Conservation (phyloP, 2,888 invertebrate species). For the Phlogophora meticulosa region DNA sequence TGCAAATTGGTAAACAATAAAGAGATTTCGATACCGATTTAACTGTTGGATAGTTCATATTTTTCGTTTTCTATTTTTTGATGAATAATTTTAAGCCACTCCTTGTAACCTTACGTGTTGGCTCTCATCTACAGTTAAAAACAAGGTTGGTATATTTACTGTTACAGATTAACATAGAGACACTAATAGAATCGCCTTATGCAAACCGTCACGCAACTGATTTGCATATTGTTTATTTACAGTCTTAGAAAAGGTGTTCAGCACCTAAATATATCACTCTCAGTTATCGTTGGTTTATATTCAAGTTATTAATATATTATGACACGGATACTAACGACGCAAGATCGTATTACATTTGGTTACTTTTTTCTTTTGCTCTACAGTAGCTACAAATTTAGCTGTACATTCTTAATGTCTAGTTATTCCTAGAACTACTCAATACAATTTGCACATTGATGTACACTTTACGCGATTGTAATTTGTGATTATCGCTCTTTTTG, state of each 20-base stretch:
- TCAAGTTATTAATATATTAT: conserved; percentile 23
- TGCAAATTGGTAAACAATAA: conserved; percentile 43
- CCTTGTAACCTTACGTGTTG: conserved; percentile 6
- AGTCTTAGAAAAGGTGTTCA: conserved; percentile 26
- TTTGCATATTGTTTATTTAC: conserved; percentile 47
- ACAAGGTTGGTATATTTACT: conserved; percentile 26
- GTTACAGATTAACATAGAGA: conserved; percentile 32
- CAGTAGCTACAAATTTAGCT: conserved; percentile 22
- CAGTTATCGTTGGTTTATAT: conserved; percentile 31
- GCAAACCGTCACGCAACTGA: conserved; percentile 20
- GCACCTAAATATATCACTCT: conserved; percentile 39
- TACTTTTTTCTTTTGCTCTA: conserved; percentile 32
- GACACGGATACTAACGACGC: conserved; percentile 12
- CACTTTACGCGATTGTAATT: conserved; percentile 35
- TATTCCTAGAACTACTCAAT: conserved; percentile 31
- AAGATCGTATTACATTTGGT: conserved; percentile 33
- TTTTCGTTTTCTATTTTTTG: conserved; percentile 26
- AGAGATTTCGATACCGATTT: conserved; percentile 35
- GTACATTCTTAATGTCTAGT: conserved; percentile 24
- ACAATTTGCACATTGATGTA: conserved; percentile 17
- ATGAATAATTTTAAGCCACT: conserved; percentile 8
- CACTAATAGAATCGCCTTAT: conserved; percentile 35
- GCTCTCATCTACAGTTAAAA: conserved; percentile 8
- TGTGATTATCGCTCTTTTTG: conserved; percentile 42
- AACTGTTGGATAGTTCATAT: conserved; percentile 23